Percentiles rank a stretch among this genome's conserved stretches.
Evolutionary conservation across 2,113 vertebrate species (phyloP).

Genomic region (Phyllostomus hastatus): DNA sequence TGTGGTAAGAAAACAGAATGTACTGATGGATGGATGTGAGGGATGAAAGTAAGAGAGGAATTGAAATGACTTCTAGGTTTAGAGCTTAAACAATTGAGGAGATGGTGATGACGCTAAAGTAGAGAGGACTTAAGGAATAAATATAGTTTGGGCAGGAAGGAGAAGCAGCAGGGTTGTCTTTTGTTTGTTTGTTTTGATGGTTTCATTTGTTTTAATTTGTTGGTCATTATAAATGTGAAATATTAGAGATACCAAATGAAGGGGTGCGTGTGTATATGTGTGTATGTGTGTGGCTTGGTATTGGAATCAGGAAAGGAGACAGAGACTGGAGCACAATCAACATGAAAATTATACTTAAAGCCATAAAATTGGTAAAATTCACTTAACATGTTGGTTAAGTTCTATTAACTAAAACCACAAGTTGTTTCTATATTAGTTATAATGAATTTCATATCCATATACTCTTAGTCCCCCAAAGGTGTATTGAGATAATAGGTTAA

Average conservation of each 20-base stretch:
- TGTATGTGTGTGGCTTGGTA: neutral
- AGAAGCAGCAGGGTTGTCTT: neutral
- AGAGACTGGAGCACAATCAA: neutral
- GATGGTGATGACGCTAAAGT: neutral
- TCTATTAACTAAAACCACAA: neutral
- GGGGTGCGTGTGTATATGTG: neutral
- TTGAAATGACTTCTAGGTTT: neutral
- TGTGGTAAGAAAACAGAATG: neutral
- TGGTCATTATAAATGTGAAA: neutral
- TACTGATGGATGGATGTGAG: neutral
- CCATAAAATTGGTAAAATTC: neutral
- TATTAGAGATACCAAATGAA: neutral
- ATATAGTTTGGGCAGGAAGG: neutral
- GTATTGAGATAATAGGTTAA: constrained; percentile 3
- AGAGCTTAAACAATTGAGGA: neutral
- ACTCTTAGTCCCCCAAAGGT: neutral
- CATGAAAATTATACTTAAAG: neutral
- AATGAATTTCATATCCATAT: neutral
- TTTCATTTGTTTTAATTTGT: neutral
- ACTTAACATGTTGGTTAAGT: neutral
- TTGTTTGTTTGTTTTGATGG: neutral
- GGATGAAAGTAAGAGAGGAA: neutral
- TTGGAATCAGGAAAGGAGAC: neutral
- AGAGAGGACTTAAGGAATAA: neutral
- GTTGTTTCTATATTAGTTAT: neutral